Conservation (phyloP, 1,140 invertebrate species). For the Thereuonema tuberculata region DNA sequence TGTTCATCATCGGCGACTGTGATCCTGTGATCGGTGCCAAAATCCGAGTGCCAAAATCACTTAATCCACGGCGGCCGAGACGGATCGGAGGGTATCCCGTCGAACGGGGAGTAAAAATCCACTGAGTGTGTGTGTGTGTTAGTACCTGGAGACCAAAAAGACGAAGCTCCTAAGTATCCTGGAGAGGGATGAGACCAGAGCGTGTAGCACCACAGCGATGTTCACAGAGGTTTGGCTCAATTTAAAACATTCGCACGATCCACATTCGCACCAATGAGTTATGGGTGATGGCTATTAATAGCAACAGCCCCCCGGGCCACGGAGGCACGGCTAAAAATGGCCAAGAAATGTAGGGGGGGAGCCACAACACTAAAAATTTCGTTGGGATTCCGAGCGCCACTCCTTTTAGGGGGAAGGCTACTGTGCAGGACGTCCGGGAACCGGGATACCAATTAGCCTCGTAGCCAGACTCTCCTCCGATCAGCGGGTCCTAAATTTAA, state of each 20-base stretch:
- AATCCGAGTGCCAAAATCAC: no score
- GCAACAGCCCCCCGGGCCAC: not conserved
- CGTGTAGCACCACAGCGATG: not conserved
- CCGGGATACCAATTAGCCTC: not conserved
- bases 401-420: not conserved
- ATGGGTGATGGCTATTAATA: no score
- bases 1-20: no score
- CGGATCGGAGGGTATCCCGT: no score
- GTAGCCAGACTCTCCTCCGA: no score
- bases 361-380: not conserved
- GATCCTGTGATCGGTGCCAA: no score
- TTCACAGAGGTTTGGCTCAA: not conserved
- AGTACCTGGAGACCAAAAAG: not conserved
- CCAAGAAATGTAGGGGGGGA: not conserved
- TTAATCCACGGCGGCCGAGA: no score
- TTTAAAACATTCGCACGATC: not conserved
- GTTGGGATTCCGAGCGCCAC: not conserved
- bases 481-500: no score
- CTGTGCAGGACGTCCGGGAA: not conserved
- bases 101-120: no score
- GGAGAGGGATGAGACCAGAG: not conserved
- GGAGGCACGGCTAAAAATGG: not conserved
- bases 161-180: not conserved
- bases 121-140: no score
- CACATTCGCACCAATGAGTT: not conserved